These are phyloP conservation scores for Stomatorhinus walkeri DNA, from an alignment of 2,797 vertebrate species.

Conservation along the genomic window DNA sequence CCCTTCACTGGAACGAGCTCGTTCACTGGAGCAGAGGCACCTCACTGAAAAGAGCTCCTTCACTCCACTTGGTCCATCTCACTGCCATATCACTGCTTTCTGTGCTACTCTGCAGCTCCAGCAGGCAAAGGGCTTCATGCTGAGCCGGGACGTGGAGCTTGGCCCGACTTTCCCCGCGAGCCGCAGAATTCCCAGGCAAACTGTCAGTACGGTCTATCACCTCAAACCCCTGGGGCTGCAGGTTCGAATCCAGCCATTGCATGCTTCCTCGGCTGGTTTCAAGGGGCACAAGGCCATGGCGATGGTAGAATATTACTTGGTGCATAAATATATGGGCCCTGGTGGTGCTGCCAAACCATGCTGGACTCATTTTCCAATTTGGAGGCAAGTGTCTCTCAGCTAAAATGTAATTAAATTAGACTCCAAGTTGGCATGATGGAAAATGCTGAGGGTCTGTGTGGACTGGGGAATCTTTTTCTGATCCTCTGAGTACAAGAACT, in stretches of 20 bases:
- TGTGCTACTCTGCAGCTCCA: not conserved
- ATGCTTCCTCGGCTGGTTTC: not conserved
- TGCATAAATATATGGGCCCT: not conserved
- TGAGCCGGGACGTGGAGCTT: not conserved
- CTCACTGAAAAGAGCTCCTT: not conserved
- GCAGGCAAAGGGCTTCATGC: not conserved
- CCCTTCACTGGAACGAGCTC: not conserved
- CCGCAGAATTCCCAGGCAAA: constrained; percentile 18
- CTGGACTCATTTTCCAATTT: constrained; percentile 1
- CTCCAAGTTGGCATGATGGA: not conserved
- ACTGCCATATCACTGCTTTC: not conserved
- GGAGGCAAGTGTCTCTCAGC: not conserved
- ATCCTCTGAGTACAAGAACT: not conserved
- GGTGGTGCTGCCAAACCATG: not conserved
- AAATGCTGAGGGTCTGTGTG: not conserved
- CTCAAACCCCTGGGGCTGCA: not conserved
- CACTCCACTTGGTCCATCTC: not conserved
- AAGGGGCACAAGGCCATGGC: not conserved
- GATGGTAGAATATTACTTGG: not conserved
- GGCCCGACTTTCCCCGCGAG: not conserved
- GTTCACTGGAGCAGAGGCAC: not conserved
- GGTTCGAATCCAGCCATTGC: not conserved
- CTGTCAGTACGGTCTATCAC: not conserved
- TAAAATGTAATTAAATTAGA: not conserved
- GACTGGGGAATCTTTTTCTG: not conserved